A percentile compares a stretch with the other conserved stretches of the same genome.
Evolutionary conservation across 2,113 vertebrate genomes (phyloP).

Genomic region (Sceloporus undulatus): DNA sequence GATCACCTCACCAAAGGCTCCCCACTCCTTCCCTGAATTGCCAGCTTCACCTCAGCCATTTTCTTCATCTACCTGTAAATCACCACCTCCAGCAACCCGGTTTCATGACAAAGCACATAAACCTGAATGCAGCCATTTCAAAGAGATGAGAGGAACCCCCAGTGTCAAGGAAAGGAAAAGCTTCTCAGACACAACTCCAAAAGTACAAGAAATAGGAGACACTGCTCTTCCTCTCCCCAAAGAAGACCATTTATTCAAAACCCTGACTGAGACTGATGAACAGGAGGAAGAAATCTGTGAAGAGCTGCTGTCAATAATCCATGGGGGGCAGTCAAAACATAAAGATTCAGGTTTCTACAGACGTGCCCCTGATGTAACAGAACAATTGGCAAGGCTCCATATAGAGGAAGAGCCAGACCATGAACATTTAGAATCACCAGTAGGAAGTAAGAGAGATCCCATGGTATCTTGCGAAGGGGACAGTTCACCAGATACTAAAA

Average conservation of each 20-base stretch:
- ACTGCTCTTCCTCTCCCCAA: conserved; percentile 39
- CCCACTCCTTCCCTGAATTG: conserved; percentile 52
- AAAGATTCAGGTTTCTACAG: conserved; percentile 58
- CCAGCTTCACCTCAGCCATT: conserved; percentile 60
- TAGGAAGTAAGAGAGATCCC: conserved; percentile 64
- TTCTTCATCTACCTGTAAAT: conserved; percentile 50
- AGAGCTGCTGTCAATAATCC: conserved; percentile 67
- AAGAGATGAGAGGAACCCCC: conserved; percentile 43
- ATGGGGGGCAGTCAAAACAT: conserved; percentile 61
- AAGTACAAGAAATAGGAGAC: conserved; percentile 35
- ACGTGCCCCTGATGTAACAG: conserved; percentile 54
- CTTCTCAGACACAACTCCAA: conserved; percentile 37
- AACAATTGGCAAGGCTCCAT: conserved; percentile 80
- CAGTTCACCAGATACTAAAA: conserved; percentile 56
- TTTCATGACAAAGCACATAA: conserved; percentile 23
- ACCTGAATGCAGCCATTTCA: conserved; percentile 47
- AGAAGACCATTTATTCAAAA: conserved; percentile 47
- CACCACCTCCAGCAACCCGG: conserved; percentile 52
- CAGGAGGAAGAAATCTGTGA: conserved; percentile 70
- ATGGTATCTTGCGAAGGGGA: conserved; percentile 72
- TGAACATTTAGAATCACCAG: conserved; percentile 53
- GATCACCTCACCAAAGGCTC: conserved; percentile 57
- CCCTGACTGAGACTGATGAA: conserved; percentile 64
- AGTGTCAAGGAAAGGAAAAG: conserved; percentile 34
- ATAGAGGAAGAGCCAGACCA: conserved; percentile 83